A percentile compares a stretch with the other conserved stretches of the same genome.
These are phyloP conservation scores for Rhinoraja longicauda DNA, from an alignment of 2,797 vertebrate species.

Conservation along the genomic window DNA sequence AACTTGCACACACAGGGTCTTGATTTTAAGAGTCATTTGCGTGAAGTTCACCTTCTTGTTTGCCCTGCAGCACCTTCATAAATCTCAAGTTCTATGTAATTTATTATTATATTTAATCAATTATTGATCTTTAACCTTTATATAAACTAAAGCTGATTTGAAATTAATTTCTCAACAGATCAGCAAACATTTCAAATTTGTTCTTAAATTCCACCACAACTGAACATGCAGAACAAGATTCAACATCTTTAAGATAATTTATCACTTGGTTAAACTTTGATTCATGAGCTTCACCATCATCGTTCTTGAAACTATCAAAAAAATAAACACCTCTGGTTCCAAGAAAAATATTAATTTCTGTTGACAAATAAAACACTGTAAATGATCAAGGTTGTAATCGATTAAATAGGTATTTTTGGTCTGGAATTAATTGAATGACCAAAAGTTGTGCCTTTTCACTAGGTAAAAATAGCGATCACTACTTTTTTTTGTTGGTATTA, in stretches of 20 bases:
- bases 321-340: not conserved
- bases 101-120: not conserved
- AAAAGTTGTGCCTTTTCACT: not conserved
- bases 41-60: not conserved
- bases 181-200: not conserved
- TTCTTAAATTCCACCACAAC: not conserved
- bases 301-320: not conserved
- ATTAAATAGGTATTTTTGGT: not conserved
- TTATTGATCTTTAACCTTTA: not conserved
- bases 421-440: not conserved
- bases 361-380: not conserved
- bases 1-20: not conserved
- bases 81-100: not conserved
- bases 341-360: not conserved
- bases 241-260: not conserved
- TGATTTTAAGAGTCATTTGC: not conserved
- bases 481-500: too few species aligned
- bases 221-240: not conserved
- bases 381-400: not conserved
- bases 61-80: not conserved
- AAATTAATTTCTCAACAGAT: not conserved
- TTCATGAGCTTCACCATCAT: not conserved
- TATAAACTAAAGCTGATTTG: not conserved
- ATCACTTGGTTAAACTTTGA: not conserved
- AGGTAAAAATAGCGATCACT: not conserved